Conservation (phyloP, 2,797 vertebrate genomes). For the Manis crassicaudata region DNA sequence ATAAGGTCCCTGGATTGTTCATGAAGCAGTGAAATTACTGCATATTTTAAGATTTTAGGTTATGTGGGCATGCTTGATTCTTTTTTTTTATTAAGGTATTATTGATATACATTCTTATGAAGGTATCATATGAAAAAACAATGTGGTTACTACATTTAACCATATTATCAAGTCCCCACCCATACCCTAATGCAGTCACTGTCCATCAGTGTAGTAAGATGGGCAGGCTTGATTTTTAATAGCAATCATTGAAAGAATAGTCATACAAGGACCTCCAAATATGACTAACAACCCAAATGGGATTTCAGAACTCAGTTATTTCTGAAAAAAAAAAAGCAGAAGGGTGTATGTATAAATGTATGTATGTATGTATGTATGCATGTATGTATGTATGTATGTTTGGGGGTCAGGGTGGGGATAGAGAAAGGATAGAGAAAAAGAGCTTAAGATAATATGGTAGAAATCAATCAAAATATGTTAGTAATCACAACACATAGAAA, state of each 20-base stretch:
- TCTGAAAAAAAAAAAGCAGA: not conserved
- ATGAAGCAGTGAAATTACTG: not conserved
- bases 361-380: not conserved
- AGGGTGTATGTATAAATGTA: not conserved
- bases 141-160: no score
- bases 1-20: not conserved
- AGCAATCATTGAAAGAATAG: not conserved
- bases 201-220: no score
- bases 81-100: no score
- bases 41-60: constrained; percentile 19
- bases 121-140: no score
- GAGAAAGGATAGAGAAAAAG: not conserved
- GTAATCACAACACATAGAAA: not conserved
- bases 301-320: not conserved
- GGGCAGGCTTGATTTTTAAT: not conserved
- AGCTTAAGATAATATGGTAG: not conserved
- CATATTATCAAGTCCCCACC: no score
- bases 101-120: no score
- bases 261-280: not conserved
- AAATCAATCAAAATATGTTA: not conserved
- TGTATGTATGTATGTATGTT: not conserved
- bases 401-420: not conserved
- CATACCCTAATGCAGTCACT: no score
- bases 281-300: not conserved
- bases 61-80: not conserved